Conservation (phyloP, 2,888 invertebrate species). For the Tachina fera region DNA sequence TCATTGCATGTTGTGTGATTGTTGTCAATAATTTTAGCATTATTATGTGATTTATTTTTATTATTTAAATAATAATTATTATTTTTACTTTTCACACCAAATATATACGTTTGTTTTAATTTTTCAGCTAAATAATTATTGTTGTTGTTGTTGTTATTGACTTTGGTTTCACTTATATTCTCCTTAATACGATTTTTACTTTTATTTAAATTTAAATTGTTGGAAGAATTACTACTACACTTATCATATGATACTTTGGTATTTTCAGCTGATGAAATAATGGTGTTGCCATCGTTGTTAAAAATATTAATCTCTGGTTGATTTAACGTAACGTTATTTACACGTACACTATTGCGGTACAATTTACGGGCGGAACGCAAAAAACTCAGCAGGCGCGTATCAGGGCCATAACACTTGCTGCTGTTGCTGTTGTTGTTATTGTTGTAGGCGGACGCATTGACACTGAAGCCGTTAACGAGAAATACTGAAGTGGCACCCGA, state of each 20-base stretch:
- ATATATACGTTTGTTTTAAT: constrained; percentile 56
- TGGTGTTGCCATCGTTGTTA: constrained; percentile 54
- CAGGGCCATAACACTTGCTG: constrained; percentile 46
- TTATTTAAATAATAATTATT: constrained; percentile 56
- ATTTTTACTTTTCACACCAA: constrained; percentile 55
- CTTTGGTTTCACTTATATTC: constrained; percentile 40
- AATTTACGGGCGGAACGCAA: constrained; percentile 78
- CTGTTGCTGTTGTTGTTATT: constrained; percentile 33
- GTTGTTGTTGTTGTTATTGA: background rate
- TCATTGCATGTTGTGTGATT: constrained; percentile 73
- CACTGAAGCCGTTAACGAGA: constrained; percentile 72
- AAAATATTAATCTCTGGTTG: constrained; percentile 17
- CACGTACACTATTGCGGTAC: constrained; percentile 71
- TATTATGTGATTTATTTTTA: constrained; percentile 43
- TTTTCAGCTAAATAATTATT: constrained; percentile 46
- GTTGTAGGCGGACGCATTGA: constrained; percentile 52
- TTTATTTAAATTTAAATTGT: constrained; percentile 49
- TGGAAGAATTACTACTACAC: constrained; percentile 29
- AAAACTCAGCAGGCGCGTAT: constrained; percentile 76
- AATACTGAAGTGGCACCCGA: constrained; percentile 57
- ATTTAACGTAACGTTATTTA: constrained; percentile 45
- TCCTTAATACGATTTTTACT: constrained; percentile 44
- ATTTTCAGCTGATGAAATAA: constrained; percentile 44
- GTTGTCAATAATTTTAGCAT: constrained; percentile 65
- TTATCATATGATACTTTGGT: constrained; percentile 59